Evolutionary conservation across 2,888 invertebrate genomes (phyloP), one percentile per base, ranked within the genome.

Genomic region (Pristionchus entomophagus): DNA sequence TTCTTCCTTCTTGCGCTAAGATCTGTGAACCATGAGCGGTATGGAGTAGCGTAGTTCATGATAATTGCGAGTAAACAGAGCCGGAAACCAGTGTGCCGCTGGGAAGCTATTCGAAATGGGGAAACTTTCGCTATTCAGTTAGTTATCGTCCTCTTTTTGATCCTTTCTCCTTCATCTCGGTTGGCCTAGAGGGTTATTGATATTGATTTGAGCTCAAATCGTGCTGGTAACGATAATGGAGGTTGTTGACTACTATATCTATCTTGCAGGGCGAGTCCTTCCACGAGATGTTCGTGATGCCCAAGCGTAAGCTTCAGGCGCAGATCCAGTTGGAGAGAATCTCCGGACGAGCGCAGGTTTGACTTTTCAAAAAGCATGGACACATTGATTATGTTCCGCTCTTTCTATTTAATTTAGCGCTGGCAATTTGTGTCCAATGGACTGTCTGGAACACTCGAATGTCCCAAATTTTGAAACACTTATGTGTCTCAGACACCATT

Each of bases 271-370:
- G 89, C 22, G 91, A 91, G 59, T 88, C 89, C n/a, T 92, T 91
- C 86, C 90, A 90, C n/a, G 90, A 91, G 80, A 78, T 91, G 29
- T 92, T 88, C 86, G 88, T 92, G 35, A 91, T 91, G 89, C 92
- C 92, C 41, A 91, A 91, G 78, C 88, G 92, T 29, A 92, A 92
- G 86, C 88, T 92, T 17, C 86, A 87, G 41, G 90, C 91, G 8
- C 92, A 92, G 81, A 81, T 91, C 26, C 89, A 89, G 51, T 81
- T 92, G 35, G 92, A 92, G 85, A 88, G 90, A n/a, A 89, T 90
- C 62, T 92, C 92, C 2, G 92, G 90, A n/a, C 78, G 90, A 41
- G 86, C 86, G 6, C 87, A 86, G 56, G 69, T 73, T 17, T 56
- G 26, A 77, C 59, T n/a, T n/a, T n/a, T n/a, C n/a, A n/a, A 12